Evolutionary conservation across 2,888 invertebrate species (phyloP).

Genomic region (Dryadula phaetusa): DNA sequence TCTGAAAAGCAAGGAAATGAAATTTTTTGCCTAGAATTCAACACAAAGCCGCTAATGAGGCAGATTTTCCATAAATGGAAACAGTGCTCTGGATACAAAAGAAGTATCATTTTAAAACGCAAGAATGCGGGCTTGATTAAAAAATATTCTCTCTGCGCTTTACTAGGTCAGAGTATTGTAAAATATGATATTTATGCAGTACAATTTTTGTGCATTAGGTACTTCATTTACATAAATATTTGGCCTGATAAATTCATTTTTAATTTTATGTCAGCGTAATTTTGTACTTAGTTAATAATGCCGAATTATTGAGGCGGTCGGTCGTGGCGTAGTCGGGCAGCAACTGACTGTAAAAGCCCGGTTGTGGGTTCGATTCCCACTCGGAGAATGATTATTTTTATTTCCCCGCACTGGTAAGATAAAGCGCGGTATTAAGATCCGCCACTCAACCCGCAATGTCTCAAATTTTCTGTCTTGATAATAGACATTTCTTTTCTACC

Average conservation of each 20-base stretch:
- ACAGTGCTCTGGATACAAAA: slow-evolving; percentile 30
- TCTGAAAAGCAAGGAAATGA: neutral
- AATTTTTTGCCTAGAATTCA: slow-evolving; percentile 19
- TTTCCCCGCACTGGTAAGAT: too few relatives aligned
- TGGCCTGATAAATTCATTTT: neutral
- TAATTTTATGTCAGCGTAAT: neutral
- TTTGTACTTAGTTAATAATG: neutral
- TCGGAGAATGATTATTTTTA: too few relatives aligned
- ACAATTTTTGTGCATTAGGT: neutral
- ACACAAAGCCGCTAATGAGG: slow-evolving; percentile 35
- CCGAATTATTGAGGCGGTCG: too few relatives aligned
- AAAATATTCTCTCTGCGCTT: slow-evolving; percentile 25
- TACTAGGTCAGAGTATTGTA: slow-evolving; percentile 20
- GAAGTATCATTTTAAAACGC: slow-evolving; percentile 34
- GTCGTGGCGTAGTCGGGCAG: too few relatives aligned
- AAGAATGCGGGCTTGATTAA: slow-evolving; percentile 27
- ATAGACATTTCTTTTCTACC: too few relatives aligned
- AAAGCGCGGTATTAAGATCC: too few relatives aligned
- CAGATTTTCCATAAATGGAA: slow-evolving; percentile 25
- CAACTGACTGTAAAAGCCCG: too few relatives aligned
- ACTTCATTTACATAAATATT: neutral
- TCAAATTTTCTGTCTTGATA: too few relatives aligned
- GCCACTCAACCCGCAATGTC: too few relatives aligned
- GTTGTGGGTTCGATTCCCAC: too few relatives aligned
- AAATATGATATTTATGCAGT: neutral